Conservation (phyloP, 2,113 vertebrate genomes). For the Thunnus thynnus region DNA sequence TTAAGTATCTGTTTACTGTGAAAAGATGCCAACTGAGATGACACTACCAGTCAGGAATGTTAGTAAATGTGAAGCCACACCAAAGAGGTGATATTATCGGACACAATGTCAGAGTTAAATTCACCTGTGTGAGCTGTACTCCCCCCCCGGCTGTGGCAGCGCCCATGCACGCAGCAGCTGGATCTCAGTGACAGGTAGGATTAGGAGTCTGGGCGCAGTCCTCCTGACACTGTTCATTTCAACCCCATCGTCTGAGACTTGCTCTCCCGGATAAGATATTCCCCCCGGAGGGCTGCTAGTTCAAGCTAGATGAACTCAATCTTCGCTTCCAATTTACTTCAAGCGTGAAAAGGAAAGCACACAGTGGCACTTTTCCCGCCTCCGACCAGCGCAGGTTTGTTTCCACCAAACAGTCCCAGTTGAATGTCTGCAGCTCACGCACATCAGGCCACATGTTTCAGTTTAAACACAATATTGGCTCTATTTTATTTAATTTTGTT, state of each 20-base stretch:
- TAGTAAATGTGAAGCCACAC: not conserved
- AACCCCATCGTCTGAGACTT: constrained; percentile 65
- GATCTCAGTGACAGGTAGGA: constrained; percentile 68
- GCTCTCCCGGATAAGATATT: constrained; percentile 79
- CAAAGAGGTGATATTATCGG: not conserved
- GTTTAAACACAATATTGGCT: no score
- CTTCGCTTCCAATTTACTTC: constrained; percentile 86
- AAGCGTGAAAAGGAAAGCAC: constrained; percentile 72
- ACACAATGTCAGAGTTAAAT: constrained; percentile 15
- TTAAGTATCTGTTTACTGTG: not conserved
- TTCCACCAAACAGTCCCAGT: constrained; percentile 42
- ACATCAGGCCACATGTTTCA: not conserved
- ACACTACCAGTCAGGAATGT: not conserved
- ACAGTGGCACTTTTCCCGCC: constrained; percentile 39
- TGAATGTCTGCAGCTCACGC: not conserved
- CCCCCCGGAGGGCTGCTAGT: constrained; percentile 80
- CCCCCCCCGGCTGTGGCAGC: not conserved
- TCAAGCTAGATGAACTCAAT: constrained; percentile 86
- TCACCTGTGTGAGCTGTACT: constrained; percentile 31
- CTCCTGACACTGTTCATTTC: constrained; percentile 82
- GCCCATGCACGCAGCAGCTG: not conserved
- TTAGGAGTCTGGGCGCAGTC: constrained; percentile 76
- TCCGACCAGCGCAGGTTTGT: constrained; percentile 38
- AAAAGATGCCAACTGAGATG: not conserved
- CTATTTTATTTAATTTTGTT: not conserved